Conservation (phyloP, 2,113 vertebrate species). For the Pardalotus punctatus region DNA sequence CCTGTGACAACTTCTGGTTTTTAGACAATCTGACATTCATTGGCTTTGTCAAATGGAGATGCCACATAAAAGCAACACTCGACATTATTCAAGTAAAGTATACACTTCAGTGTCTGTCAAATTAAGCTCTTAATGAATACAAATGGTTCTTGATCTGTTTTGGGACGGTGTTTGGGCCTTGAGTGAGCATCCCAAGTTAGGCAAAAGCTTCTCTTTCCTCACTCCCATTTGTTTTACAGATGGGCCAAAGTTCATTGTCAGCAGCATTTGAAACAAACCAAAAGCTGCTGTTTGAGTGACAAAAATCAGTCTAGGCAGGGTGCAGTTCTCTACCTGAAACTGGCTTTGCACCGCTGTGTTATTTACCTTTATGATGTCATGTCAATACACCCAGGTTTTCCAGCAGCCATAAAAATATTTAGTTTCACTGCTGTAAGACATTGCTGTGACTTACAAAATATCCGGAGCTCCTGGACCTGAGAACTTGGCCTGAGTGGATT, state of each 20-base stretch:
- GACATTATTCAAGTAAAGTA: neutral
- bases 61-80: neutral
- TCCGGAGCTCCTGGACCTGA: neutral
- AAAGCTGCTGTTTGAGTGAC: neutral
- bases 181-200: neutral
- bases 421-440: neutral
- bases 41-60: neutral
- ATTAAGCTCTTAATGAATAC: neutral
- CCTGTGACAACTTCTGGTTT: neutral
- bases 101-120: neutral
- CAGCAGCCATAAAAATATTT: neutral
- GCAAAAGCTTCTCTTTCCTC: neutral
- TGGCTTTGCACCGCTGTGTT: neutral
- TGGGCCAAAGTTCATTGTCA: neutral
- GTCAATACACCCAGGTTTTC: neutral
- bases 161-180: neutral
- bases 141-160: neutral
- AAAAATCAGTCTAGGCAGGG: neutral
- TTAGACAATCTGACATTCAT: neutral
- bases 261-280: neutral
- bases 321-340: neutral
- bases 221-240: neutral
- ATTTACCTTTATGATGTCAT: neutral
- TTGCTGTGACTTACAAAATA: neutral
- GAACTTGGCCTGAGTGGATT: neutral